phyloP scores from a whole-genome alignment of 2,113 vertebrate genomes.

The Sebastes schlegelii region DNA sequence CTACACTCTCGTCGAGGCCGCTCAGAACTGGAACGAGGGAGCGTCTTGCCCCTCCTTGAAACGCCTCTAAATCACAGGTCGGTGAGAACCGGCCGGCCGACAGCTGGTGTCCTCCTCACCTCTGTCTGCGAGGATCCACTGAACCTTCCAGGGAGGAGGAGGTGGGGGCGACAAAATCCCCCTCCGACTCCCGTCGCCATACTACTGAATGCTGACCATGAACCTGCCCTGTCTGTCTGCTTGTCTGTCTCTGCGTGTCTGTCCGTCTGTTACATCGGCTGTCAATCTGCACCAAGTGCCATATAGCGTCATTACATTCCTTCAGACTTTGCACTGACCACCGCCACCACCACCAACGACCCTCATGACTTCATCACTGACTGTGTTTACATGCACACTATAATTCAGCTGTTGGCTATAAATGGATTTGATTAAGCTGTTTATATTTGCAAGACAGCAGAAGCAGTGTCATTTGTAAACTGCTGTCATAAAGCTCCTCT shows the following conservation, averaged over 20 bases:
- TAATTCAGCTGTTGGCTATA: not conserved
- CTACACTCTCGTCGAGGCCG: conserved; percentile 28
- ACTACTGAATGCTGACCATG: conserved; percentile 88
- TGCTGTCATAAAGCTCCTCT: not conserved
- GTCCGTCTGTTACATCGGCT: conserved; percentile 62
- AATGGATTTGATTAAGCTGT: conserved; percentile 1
- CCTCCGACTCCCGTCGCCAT: conserved; percentile 73
- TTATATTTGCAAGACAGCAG: not conserved
- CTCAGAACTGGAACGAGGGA: conserved; percentile 64
- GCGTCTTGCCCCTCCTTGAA: conserved; percentile 75
- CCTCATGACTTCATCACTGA: conserved; percentile 59
- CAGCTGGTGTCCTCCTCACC: conserved; percentile 66
- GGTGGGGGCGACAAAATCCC: conserved; percentile 27
- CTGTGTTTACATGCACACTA: conserved; percentile 68
- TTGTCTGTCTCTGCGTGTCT: conserved; percentile 56
- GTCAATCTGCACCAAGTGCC: conserved; percentile 85
- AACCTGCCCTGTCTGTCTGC: conserved; percentile 74
- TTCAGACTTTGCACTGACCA: conserved; percentile 79
- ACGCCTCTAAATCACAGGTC: conserved; percentile 47
- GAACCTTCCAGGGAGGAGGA: conserved; percentile 59
- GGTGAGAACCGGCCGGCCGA: conserved; percentile 25
- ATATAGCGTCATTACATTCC: conserved; percentile 84
- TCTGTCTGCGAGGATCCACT: conserved; percentile 63
- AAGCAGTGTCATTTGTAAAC: not conserved
- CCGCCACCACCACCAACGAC: conserved; percentile 48